Evolutionary conservation across 2,888 invertebrate species (phyloP).

Genomic region (Andrena haemorrhoa): DNA sequence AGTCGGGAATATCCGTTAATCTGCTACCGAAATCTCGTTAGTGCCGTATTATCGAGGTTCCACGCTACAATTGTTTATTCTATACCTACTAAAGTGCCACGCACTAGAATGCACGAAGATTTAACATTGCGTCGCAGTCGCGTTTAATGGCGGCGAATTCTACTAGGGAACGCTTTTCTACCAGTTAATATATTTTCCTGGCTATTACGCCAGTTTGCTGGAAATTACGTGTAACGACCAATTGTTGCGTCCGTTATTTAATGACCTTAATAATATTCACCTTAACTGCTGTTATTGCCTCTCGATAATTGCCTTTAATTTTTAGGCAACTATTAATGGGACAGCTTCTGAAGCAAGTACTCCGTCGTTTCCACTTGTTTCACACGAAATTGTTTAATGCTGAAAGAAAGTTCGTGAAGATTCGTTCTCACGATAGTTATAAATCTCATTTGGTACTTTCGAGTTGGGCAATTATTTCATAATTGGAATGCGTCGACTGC

Average conservation of each 20-base stretch:
- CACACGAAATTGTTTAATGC: no score
- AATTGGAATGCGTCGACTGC: no score
- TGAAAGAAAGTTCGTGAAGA: no score
- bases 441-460: no score
- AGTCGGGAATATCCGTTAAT: constrained; percentile 32
- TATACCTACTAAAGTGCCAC: not conserved
- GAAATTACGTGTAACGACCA: not conserved
- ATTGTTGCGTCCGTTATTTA: not conserved
- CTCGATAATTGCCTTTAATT: not conserved
- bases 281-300: not conserved
- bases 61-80: constrained; percentile 39
- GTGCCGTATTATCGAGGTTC: constrained; percentile 33
- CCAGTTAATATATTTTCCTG: not conserved
- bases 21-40: constrained; percentile 35
- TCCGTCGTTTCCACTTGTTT: not conserved
- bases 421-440: no score
- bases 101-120: constrained; percentile 2
- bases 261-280: not conserved
- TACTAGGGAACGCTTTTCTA: not conserved
- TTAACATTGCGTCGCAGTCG: constrained; percentile 1
- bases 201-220: not conserved
- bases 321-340: not conserved
- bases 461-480: no score
- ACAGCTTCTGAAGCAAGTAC: not conserved
- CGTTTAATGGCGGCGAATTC: constrained; percentile 16